Evolutionary conservation across 2,113 vertebrate species (phyloP), one percentile per base, ranked within the genome.

Genomic region (Chloropsis cyanopogon): DNA sequence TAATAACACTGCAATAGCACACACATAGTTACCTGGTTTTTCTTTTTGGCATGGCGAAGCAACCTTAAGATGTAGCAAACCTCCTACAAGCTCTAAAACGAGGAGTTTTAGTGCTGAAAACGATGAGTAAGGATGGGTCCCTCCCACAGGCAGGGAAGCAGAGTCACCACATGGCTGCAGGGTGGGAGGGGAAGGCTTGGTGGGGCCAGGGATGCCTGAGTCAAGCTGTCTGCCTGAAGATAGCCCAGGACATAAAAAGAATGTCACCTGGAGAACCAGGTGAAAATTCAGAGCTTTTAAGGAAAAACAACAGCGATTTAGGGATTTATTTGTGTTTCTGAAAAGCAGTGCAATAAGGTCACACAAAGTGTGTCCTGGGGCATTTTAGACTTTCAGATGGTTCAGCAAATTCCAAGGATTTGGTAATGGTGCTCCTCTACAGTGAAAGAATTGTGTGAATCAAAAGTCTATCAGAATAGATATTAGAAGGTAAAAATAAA

Each of bases 101-200:
- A 57, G 75, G 63, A 26, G 25, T 90, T 92, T 24, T 35, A 86
- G 61, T 78, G 80, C 42, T 9, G 11, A 41, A 82, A 80, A 56
- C 0, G 2, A 14, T 69, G 33, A 72, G 21, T 50, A n/a, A 54
- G 72, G 70, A 31, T 1, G 1, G 4, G 31, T 88, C 66, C 66
- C 28, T 85, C 65, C 50, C 49, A 31, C 11, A 25, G 25, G 15
- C 9, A 1, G 31, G 56, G 25, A 81, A 33, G 60, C 22, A 44
- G 6, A 16, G 23, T 17, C 31, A 35, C 52, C 0, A 3, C 19
- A 26, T 65, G 0, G 1, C 25, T 50, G 37, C 46, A 1, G 3
- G 22, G n/a, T 2, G 1, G 11, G 65, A 25, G 12, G 19, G 35
- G 22, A 56, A 65, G 66, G 60, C n/a, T 42, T 60, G 63, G 6